phyloP scores from a whole-genome alignment of 2,888 invertebrate species.

The Tiliacea aurago region DNA sequence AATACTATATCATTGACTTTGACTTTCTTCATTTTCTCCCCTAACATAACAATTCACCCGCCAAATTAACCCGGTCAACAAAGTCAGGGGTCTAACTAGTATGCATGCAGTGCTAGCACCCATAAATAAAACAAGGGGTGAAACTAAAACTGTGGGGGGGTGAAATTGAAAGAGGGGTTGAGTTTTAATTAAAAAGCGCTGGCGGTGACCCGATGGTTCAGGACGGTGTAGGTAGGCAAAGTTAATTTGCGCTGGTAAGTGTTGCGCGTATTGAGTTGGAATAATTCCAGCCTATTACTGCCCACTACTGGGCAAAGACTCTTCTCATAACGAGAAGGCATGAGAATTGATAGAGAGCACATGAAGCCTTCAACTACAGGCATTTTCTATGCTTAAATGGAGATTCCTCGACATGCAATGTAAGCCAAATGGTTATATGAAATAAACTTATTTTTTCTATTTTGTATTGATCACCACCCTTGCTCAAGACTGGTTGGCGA shows the following conservation, averaged over 20 bases:
- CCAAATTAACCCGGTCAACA: neutral
- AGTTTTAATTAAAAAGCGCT: constrained; percentile 45
- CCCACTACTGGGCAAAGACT: no score
- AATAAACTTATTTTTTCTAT: no score
- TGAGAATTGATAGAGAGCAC: no score
- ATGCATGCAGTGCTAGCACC: neutral
- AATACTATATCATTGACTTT: no score
- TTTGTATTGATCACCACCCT: no score
- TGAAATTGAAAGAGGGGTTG: constrained; percentile 15
- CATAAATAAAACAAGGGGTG: constrained; percentile 17
- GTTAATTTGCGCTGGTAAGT: constrained; percentile 1
- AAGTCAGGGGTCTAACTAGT: neutral
- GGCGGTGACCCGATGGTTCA: neutral
- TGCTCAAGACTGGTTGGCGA: no score
- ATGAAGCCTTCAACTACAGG: no score
- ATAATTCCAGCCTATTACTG: neutral
- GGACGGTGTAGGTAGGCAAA: constrained; percentile 3
- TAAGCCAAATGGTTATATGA: no score
- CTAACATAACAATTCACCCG: neutral
- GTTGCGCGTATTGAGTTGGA: neutral
- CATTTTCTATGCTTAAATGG: no score
- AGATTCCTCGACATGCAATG: no score
- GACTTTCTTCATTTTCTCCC: neutral
- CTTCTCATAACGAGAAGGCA: neutral
- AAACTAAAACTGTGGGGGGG: constrained; percentile 16